phyloP scores from a whole-genome alignment of 2,113 vertebrate genomes.

The Trogon melanurus region DNA sequence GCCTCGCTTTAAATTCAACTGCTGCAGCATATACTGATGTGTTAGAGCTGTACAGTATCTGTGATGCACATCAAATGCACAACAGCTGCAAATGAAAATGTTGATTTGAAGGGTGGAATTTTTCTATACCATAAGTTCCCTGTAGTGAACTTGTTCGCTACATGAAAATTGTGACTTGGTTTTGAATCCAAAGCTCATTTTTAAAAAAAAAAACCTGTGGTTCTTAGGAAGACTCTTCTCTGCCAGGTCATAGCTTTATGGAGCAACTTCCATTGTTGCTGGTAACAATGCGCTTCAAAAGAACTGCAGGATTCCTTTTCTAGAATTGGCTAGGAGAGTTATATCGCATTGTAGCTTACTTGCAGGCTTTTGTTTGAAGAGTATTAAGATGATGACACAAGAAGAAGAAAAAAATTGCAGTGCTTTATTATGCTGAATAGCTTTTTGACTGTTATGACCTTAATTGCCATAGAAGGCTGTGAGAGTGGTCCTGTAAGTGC shows the following conservation, averaged over 20 bases:
- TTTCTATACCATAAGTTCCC: background rate
- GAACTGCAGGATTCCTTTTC: slow-evolving; percentile 29
- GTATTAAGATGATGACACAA: slow-evolving; percentile 15
- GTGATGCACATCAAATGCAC: background rate
- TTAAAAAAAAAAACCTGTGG: background rate
- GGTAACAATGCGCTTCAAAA: slow-evolving; percentile 39
- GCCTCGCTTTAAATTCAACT: background rate
- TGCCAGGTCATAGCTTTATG: background rate
- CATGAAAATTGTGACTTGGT: background rate
- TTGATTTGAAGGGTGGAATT: background rate
- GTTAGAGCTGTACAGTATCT: fast-evolving
- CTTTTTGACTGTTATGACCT: slow-evolving; percentile 18
- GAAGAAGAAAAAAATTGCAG: background rate
- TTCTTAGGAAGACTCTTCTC: background rate
- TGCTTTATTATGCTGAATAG: background rate
- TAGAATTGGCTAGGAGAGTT: slow-evolving; percentile 8
- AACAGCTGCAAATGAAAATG: background rate
- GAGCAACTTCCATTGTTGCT: slow-evolving; percentile 26
- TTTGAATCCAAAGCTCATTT: background rate
- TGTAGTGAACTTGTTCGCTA: background rate
- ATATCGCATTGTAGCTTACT: background rate
- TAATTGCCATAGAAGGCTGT: background rate
- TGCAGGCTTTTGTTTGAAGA: slow-evolving; percentile 32
- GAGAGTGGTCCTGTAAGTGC: background rate
- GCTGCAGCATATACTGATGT: background rate